These are phyloP conservation scores for Sterrhoptilus dennistouni DNA, from an alignment of 2,113 vertebrate species.

Conservation along the genomic window DNA sequence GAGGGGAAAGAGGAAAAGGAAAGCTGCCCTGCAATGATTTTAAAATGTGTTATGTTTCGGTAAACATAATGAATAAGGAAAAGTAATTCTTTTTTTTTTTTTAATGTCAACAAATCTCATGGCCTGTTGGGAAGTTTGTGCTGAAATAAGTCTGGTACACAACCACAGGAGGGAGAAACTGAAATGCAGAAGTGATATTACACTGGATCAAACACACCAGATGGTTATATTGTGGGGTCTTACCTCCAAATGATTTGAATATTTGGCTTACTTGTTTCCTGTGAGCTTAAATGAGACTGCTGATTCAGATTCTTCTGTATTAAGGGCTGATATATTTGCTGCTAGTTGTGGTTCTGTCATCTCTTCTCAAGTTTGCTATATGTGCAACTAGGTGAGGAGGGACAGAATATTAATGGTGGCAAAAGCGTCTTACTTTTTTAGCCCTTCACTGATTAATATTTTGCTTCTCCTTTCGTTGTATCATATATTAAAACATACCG, in stretches of 20 bases:
- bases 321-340: background rate
- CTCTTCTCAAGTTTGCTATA: background rate
- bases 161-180: background rate
- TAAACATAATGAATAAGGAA: background rate
- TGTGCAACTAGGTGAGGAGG: background rate
- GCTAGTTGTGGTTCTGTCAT: background rate
- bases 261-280: background rate
- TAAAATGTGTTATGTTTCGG: background rate
- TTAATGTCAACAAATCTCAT: background rate
- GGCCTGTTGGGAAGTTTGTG: background rate
- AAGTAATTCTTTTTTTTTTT: background rate
- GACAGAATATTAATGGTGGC: background rate
- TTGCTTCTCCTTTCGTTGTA: background rate
- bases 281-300: background rate
- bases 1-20: background rate
- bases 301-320: background rate
- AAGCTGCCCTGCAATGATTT: background rate
- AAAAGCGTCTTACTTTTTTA: background rate
- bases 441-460: background rate
- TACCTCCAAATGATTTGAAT: background rate
- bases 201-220: background rate
- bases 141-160: background rate
- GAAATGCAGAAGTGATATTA: background rate
- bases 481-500: background rate
- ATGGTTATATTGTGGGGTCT: background rate